These are phyloP conservation scores for Apostichopus parvimensis DNA, from an alignment of 35 echinoderm and acorn worm genomes.

Conservation along the genomic window DNA sequence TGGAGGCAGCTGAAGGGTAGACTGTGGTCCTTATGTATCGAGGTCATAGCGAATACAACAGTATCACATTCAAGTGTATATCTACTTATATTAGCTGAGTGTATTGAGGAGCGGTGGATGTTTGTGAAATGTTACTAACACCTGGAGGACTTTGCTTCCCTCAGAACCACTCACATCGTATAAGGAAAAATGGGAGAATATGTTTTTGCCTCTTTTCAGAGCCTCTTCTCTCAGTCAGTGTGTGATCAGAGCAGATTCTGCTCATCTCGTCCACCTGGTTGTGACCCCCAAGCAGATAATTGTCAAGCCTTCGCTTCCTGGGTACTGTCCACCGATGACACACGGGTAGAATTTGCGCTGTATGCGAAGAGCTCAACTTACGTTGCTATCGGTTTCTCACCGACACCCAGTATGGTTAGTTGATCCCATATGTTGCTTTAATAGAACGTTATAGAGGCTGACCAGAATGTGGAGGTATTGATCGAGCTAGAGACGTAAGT, in stretches of 20 bases:
- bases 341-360: conserved; percentile 16
- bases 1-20: too few relatives aligned
- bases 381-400: conserved; percentile 22
- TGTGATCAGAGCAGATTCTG: conserved; percentile 32
- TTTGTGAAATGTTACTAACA: too few relatives aligned
- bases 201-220: neutral
- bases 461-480: too few relatives aligned
- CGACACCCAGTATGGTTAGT: conserved; percentile 19
- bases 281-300: conserved; percentile 27
- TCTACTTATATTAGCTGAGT: too few relatives aligned
- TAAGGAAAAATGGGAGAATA: too few relatives aligned
- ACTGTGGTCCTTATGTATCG: too few relatives aligned
- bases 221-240: conserved; percentile 10
- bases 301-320: conserved; percentile 27
- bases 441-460: neutral
- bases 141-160: too few relatives aligned
- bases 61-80: too few relatives aligned
- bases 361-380: conserved; percentile 25
- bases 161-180: too few relatives aligned
- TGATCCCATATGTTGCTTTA: neutral
- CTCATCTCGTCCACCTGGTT: neutral
- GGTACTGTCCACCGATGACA: conserved; percentile 11
- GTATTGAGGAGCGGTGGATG: too few relatives aligned
- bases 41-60: too few relatives aligned
- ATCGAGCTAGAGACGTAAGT: too few relatives aligned